Conservation (phyloP, 2,888 invertebrate genomes). For the Schizotus pectinicornis region DNA sequence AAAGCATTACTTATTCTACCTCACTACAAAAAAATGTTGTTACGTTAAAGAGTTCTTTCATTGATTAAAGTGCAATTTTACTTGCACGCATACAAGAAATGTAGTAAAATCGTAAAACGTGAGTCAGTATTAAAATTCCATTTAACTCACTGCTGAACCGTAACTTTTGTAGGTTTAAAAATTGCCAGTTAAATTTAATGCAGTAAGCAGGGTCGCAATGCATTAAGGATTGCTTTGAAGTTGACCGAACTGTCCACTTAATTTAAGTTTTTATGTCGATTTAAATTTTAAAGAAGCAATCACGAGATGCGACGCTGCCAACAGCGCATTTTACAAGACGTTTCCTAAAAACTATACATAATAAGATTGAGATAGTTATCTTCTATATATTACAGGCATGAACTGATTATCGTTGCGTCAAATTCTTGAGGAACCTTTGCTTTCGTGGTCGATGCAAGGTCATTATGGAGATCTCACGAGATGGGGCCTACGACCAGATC, state of each 20-base stretch:
- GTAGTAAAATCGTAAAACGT: no score
- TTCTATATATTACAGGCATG: conserved; percentile 17
- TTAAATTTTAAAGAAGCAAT: conserved; percentile 24
- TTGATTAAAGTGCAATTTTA: no score
- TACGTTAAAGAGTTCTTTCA: no score
- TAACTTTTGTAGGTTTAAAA: no score
- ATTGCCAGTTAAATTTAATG: no score
- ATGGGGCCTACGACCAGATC: background rate
- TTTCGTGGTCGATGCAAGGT: conserved; percentile 18
- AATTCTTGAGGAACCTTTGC: conserved; percentile 12
- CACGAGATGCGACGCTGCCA: conserved; percentile 13
- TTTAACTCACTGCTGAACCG: no score
- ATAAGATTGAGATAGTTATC: conserved; percentile 24
- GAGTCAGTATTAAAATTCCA: no score
- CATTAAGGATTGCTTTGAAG: conserved; percentile 27
- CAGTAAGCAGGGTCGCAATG: no score
- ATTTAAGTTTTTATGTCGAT: conserved; percentile 22
- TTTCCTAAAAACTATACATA: conserved; percentile 25
- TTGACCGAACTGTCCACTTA: conserved; percentile 23
- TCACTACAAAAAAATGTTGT: no score
- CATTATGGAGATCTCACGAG: conserved; percentile 43
- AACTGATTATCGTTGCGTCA: conserved; percentile 22
- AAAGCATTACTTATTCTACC: no score
- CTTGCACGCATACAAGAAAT: no score
- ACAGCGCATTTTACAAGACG: conserved; percentile 5